Conservation (phyloP, 2,888 invertebrate genomes). For the Cacoxenus indagator region DNA sequence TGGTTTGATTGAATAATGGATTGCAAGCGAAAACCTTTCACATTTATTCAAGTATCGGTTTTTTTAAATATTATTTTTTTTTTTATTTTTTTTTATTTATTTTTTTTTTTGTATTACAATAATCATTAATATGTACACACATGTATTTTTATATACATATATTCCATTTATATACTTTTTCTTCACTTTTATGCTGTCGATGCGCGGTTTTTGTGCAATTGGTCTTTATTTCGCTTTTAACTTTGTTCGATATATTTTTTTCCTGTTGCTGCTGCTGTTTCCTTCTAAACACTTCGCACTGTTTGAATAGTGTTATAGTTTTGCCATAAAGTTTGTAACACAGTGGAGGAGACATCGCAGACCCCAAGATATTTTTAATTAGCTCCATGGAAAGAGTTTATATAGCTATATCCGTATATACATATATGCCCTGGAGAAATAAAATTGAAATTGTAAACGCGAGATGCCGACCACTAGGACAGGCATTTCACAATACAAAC, state of each 20-base stretch:
- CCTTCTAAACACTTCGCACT: too few relatives aligned
- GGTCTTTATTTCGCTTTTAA: conserved; percentile 59
- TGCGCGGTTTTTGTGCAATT: conserved; percentile 54
- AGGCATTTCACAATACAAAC: too few relatives aligned
- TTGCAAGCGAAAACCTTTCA: conserved; percentile 63
- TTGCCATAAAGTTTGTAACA: too few relatives aligned
- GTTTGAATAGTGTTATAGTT: too few relatives aligned
- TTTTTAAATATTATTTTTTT: not conserved
- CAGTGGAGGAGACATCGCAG: too few relatives aligned
- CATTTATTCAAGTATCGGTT: conserved; percentile 44
- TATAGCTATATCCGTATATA: too few relatives aligned
- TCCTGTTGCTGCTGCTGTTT: conserved; percentile 28
- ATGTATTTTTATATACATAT: conserved; percentile 10
- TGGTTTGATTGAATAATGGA: conserved; percentile 64
- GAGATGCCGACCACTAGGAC: too few relatives aligned
- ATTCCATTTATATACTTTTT: conserved; percentile 36
- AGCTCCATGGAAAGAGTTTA: too few relatives aligned
- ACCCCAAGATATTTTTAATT: too few relatives aligned
- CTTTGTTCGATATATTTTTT: conserved; percentile 35
- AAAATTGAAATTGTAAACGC: too few relatives aligned
- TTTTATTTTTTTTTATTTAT: not conserved
- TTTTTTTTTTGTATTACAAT: not conserved
- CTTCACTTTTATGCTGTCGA: conserved; percentile 30
- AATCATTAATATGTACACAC: not conserved
- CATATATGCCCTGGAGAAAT: too few relatives aligned